Evolutionary conservation across 2,888 invertebrate genomes (phyloP), one percentile per base, ranked within the genome.

Genomic region (Spisula solida): DNA sequence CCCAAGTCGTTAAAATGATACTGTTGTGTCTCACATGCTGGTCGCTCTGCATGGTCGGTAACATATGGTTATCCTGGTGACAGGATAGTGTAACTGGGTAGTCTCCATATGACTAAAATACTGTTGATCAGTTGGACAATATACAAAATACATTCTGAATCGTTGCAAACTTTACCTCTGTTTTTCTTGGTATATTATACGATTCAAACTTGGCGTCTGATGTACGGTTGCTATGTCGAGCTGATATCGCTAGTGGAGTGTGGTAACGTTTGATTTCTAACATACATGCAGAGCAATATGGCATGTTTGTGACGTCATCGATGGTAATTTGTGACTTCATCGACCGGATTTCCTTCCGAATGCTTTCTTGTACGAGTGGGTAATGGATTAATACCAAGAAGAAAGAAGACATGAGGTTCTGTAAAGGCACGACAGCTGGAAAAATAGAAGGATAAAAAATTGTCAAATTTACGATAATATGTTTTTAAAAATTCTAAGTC

Each of bases 221-320:
- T 5, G 88, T 86, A 14, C 91, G 91, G 85, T 94, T 94, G 34
- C 92, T 90, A 89, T 95, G 95, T 4, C 95, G 93, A 16, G 95
- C 93, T 0, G 94, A 95, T 10, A 95, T 91, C 0, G 95, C 95
- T 0, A 95, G 90, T 6, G 95, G 93, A 0, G 94, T 93, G 31
- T 94, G 92, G 80, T 93, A 94, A 4, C 95, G 91, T 48, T 95
- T 92, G 47, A 94, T 86, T 82, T 95, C 95, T 56, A 93, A 81
- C 47, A 95, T 89, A 81, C 93, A 93, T 2, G 95, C 95, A 51
- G 93, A 88, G 2, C 91, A 91, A 89, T 94, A 95, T n/a, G 95
- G 94, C 92, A 94, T 85, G 12, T 87, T 81, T 4, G 48, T 41
- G 41, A 88, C 47, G 85, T 94, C 94, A 20, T 88, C 88, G 29